These are phyloP conservation scores for Anodontia alba DNA, from an alignment of 2,888 invertebrate species.

Conservation along the genomic window DNA sequence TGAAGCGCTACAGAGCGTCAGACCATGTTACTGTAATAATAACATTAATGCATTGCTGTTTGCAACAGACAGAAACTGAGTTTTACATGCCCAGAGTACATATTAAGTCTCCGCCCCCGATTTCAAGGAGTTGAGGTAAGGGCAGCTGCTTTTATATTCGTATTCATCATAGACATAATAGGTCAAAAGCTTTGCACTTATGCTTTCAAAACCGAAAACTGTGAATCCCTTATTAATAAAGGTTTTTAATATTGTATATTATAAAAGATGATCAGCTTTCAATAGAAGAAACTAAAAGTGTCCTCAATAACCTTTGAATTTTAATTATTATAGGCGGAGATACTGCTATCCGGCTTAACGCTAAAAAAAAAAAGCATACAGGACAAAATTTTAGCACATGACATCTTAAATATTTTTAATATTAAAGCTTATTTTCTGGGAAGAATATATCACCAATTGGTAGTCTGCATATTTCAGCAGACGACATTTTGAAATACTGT, in stretches of 20 bases:
- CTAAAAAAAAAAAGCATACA: too few relatives aligned
- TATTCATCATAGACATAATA: neutral
- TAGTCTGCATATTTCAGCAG: too few relatives aligned
- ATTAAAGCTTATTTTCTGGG: too few relatives aligned
- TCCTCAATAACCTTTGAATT: neutral
- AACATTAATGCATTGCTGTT: too few relatives aligned
- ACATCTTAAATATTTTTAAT: too few relatives aligned
- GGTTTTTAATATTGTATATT: neutral
- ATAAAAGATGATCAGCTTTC: slow-evolving; percentile 4
- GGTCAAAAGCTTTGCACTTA: slow-evolving; percentile 13
- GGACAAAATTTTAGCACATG: too few relatives aligned
- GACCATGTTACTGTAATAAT: too few relatives aligned
- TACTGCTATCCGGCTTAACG: neutral
- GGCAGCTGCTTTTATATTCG: neutral
- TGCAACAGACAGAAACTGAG: too few relatives aligned
- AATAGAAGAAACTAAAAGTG: slow-evolving; percentile 6
- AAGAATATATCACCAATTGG: too few relatives aligned
- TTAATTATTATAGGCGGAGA: neutral
- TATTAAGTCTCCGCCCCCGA: neutral
- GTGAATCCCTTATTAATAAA: slow-evolving; percentile 10
- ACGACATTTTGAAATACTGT: too few relatives aligned
- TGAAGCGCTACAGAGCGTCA: too few relatives aligned
- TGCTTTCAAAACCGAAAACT: slow-evolving; percentile 1
- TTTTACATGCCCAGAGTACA: neutral
- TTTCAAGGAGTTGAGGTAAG: neutral